Evolutionary conservation across 2,888 invertebrate species (phyloP).

Genomic region (Nesidiocoris tenuis): DNA sequence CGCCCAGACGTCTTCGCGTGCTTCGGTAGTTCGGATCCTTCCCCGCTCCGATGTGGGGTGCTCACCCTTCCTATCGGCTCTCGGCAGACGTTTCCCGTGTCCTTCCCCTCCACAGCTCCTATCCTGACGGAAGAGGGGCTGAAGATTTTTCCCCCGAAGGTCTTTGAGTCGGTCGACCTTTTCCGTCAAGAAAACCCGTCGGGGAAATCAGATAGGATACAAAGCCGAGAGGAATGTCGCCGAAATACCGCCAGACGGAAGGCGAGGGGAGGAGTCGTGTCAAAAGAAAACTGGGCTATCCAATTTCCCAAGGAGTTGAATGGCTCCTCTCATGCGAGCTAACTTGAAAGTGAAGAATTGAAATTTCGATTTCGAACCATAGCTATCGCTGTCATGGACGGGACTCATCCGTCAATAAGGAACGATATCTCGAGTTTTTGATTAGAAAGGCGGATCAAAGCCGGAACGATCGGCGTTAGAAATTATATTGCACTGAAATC

Average conservation of each 20-base stretch:
- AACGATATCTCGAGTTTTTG: too few species aligned
- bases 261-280: neutral
- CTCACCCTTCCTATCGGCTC: neutral
- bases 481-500: too few species aligned
- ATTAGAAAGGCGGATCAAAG: too few species aligned
- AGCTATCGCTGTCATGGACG: too few species aligned
- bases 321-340: neutral
- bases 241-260: neutral
- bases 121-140: neutral
- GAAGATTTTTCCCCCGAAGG: neutral
- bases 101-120: neutral
- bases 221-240: neutral
- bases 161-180: neutral
- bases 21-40: neutral
- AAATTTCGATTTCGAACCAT: neutral
- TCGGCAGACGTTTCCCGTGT: neutral
- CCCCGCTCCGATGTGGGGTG: neutral
- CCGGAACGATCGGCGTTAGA: too few species aligned
- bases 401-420: too few species aligned
- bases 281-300: neutral
- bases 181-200: neutral
- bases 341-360: neutral
- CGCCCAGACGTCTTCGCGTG: neutral
- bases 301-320: neutral
- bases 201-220: neutral